Evolutionary conservation across 2,797 vertebrate genomes (phyloP).

Genomic region (Otolemur crassicaudatus): DNA sequence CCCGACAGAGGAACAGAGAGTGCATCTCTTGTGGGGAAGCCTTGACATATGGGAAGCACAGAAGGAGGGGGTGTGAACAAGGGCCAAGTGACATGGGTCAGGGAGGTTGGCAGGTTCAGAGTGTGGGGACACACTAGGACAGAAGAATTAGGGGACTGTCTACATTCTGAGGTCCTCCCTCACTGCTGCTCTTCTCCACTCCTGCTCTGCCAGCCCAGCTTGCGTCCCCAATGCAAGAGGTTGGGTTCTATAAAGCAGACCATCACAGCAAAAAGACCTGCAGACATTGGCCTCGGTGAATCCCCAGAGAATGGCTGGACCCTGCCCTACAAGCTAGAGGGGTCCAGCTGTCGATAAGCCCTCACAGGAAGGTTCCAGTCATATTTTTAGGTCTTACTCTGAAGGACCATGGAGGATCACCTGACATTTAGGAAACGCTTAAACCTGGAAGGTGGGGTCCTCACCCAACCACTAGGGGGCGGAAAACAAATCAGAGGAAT

Average conservation of each 20-base stretch:
- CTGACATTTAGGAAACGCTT: neutral
- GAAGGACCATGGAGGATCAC: neutral
- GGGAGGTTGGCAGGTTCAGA: neutral
- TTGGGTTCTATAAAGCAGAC: neutral
- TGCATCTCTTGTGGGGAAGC: too few species aligned
- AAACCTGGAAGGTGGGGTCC: neutral
- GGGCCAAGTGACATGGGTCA: neutral
- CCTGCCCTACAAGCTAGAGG: neutral
- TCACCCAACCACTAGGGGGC: neutral
- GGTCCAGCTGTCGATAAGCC: neutral
- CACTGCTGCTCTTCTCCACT: neutral
- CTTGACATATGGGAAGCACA: neutral
- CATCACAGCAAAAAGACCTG: neutral
- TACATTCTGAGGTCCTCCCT: neutral
- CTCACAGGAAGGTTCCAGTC: neutral
- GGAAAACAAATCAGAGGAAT: neutral
- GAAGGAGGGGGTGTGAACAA: accelerated
- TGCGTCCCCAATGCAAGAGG: neutral
- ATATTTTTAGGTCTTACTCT: neutral
- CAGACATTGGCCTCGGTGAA: too few species aligned
- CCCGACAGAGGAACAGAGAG: neutral
- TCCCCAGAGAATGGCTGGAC: neutral
- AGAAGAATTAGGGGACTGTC: neutral
- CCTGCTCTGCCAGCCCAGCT: neutral
- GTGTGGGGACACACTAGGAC: accelerated